Evolutionary conservation across 2,113 vertebrate genomes (phyloP).

Genomic region (Hypocryptadius cinnamomeus): DNA sequence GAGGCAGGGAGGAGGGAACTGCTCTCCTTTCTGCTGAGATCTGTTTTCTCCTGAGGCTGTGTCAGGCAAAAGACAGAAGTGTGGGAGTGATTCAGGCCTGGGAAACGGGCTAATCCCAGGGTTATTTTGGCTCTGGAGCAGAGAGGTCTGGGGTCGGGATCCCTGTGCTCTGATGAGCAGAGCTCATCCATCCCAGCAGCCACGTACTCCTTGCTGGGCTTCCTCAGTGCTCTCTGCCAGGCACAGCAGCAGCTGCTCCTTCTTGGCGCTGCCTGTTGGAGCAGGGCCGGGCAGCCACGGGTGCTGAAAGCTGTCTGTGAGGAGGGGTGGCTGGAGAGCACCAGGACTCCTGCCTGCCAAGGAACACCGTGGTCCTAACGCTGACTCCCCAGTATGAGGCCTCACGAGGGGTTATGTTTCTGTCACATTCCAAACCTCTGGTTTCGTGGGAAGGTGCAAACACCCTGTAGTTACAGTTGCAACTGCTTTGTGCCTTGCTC

Average conservation of each 20-base stretch:
- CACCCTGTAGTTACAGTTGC: neutral
- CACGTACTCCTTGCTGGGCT: neutral
- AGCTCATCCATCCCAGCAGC: neutral
- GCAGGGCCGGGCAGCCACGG: accelerated
- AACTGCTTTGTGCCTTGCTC: neutral
- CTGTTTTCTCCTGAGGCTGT: neutral
- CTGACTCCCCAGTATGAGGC: neutral
- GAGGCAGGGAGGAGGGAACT: neutral
- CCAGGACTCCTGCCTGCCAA: neutral
- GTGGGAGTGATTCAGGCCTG: neutral
- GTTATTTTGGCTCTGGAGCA: neutral
- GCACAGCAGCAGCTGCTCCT: neutral
- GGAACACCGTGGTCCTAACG: accelerated
- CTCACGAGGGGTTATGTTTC: neutral
- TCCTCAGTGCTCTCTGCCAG: neutral
- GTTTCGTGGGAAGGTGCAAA: neutral
- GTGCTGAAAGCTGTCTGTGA: neutral
- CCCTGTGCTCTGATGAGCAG: neutral
- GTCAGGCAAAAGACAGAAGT: neutral
- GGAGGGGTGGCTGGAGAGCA: neutral
- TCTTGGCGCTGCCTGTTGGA: accelerated
- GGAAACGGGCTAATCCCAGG: neutral
- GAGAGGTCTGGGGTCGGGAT: neutral
- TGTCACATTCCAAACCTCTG: neutral
- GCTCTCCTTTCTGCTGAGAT: neutral